Evolutionary conservation across 2,797 vertebrate genomes (phyloP).

Genomic region (Sebastes iracundus): DNA sequence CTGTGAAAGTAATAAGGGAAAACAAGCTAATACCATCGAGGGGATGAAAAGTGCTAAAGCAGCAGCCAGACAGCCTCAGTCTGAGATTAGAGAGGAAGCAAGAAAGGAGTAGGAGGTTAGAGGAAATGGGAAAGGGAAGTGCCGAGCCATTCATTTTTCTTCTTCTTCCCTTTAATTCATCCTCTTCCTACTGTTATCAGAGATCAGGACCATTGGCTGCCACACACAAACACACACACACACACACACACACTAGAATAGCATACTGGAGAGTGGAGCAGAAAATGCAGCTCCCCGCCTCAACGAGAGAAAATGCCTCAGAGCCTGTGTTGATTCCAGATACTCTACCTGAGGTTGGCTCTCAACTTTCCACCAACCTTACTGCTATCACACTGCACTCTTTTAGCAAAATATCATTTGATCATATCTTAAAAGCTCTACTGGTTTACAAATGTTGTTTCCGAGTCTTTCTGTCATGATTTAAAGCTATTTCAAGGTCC

Average conservation of each 20-base stretch:
- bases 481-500: not conserved
- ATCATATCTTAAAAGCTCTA: not conserved
- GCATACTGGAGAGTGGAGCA: not conserved
- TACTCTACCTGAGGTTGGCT: not conserved
- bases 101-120: constrained; percentile 27
- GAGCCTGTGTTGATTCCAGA: constrained; percentile 24
- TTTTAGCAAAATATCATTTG: not conserved
- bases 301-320: constrained; percentile 18
- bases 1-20: constrained; percentile 46
- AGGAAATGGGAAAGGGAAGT: constrained; percentile 61
- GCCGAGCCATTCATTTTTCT: constrained; percentile 55
- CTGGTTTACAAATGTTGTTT: not conserved
- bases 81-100: constrained; percentile 63
- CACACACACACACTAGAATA: not conserved
- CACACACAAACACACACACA: constrained; percentile 1
- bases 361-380: not conserved
- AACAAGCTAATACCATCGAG: constrained; percentile 47
- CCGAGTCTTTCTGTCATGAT: not conserved
- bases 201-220: constrained; percentile 52
- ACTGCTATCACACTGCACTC: not conserved
- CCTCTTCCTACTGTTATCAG: constrained; percentile 52
- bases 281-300: constrained; percentile 18
- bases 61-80: constrained; percentile 47
- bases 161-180: constrained; percentile 53
- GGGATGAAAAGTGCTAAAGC: constrained; percentile 52